Base-by-base conservation (phyloP, 2,888 invertebrate genomes). In the Rhaphigaster nebulosa region DNA sequence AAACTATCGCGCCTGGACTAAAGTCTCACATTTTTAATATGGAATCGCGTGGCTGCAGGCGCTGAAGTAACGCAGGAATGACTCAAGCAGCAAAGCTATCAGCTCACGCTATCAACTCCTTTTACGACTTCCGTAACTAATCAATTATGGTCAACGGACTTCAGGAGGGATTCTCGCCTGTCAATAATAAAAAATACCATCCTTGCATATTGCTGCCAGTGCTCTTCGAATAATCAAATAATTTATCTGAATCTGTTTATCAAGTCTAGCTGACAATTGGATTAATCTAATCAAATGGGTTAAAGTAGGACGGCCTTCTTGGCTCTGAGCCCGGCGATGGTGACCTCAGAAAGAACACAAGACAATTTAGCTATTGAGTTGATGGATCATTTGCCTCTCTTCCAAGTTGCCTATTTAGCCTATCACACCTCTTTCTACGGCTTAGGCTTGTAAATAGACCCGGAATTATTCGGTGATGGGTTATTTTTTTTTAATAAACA, bases 281-380 rank as follows among this genome's bases (percentile, higher is more conserved):
- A 76, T 20, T 38, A 34, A 23, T 38, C 34, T 38, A 26, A 76
- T 76, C 6, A 20, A 23, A 8, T 38, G 38, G 29, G 38, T 76
- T 38, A 38, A 38, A 76, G 38, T 20, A 38, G 34, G 2, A 1
- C 65, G 29, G 60, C 60, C 60, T n/a, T n/a, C 26, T n/a, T 52
- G 23, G 12, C 10, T 56, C 26, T 8, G 56, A 56, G 56, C 26
- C 26, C 29, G 70, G 70, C 29, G 20, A 10, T 34, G 70, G 20
- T 38, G 70, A 38, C 20, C 20, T 76, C 70, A 38, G 20, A 76
- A 76, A 76, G 70, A 76, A 38, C 34, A 76, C 70, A 38, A 76
- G 70, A 76, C 70, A 76, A 76, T 76, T 76, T 76, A 76, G 70
- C 70, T 76, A 76, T 76, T 76, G 34, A 76, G 70, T 15, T 76